Base-by-base conservation (phyloP, 1,140 invertebrate species). In the Pantala flavescens region DNA sequence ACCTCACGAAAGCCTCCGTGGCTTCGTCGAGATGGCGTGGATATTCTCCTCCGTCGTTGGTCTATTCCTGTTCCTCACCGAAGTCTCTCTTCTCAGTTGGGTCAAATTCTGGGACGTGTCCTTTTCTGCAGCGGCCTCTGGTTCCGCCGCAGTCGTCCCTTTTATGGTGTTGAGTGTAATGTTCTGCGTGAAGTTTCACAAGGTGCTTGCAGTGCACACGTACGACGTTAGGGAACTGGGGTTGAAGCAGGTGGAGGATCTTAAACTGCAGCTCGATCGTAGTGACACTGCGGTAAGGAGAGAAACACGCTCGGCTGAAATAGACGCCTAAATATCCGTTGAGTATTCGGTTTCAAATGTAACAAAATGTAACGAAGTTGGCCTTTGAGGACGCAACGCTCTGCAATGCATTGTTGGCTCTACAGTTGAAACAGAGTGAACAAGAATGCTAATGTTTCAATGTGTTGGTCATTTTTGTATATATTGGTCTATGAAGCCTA, bases 1-100 rank as follows among this genome's bases (percentile, higher is more conserved):
- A 0, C 90, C 90, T 0, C 91, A 92, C 79, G 91, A 92, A 77
- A 82, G 90, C 71, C 91, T 92, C 90, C 84, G 88, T 43, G 89
- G 90, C 19, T 98, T 96, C 80, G 96, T 98, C 49, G 94, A 97
- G 80, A 84, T 95, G 23, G 94, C 95, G 0, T 98, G 95, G 95
- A 90, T 91, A 19, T 97, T 96, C 82, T 96, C 94, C 43, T 98
- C 95, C 0, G 94, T 96, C 24, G 85, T 98, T 78, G 96, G 95
- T 81, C 88, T 91, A 42, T 82, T 91, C 70, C 81, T 91, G 23
- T 91, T 89, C 80, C 77, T 83, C 77, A 74, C 82, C 83, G 86
- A 81, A 75, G 86, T 90, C 90, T 93, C 92, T 0, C 91, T 98
- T 71, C 86, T 97, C 0, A 95, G 93, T 80, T 97, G 94, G 93